Evolutionary conservation across 1,140 invertebrate genomes (phyloP).

Genomic region (Halyomorpha halys): DNA sequence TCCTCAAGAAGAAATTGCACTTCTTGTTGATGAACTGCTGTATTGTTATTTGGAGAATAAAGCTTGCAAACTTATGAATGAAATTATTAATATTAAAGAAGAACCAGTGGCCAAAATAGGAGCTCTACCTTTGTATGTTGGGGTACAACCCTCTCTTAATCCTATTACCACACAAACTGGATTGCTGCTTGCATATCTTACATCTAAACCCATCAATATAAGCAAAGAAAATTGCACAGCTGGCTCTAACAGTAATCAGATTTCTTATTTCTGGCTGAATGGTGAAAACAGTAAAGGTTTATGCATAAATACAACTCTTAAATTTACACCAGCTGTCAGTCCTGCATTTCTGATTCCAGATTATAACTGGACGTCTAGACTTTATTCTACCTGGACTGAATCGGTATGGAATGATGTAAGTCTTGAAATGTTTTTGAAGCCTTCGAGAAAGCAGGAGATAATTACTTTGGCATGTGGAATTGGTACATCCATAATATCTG

Average conservation of each 20-base stretch:
- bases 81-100: constrained; percentile 35
- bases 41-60: constrained; percentile 65
- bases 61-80: constrained; percentile 56
- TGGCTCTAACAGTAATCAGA: constrained; percentile 3
- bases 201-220: not conserved
- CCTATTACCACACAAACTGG: constrained; percentile 43
- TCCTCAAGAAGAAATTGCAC: constrained; percentile 38
- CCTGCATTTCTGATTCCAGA: constrained; percentile 66
- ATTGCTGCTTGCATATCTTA: constrained; percentile 27
- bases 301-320: constrained; percentile 65
- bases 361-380: constrained; percentile 65
- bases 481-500: constrained; percentile 47
- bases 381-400: constrained; percentile 87
- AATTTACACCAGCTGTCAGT: constrained; percentile 61
- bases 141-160: constrained; percentile 40
- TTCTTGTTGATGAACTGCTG: constrained; percentile 57
- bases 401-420: constrained; percentile 67
- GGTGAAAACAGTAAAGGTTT: constrained; percentile 47
- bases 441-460: constrained; percentile 55
- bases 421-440: constrained; percentile 70
- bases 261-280: constrained; percentile 36
- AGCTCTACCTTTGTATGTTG: constrained; percentile 45
- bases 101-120: constrained; percentile 15
- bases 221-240: constrained; percentile 9
- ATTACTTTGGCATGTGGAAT: constrained; percentile 53